Evolutionary conservation across 2,113 vertebrate genomes (phyloP), one percentile per base, ranked within the genome.

Genomic region (Alexandromys fortis): DNA sequence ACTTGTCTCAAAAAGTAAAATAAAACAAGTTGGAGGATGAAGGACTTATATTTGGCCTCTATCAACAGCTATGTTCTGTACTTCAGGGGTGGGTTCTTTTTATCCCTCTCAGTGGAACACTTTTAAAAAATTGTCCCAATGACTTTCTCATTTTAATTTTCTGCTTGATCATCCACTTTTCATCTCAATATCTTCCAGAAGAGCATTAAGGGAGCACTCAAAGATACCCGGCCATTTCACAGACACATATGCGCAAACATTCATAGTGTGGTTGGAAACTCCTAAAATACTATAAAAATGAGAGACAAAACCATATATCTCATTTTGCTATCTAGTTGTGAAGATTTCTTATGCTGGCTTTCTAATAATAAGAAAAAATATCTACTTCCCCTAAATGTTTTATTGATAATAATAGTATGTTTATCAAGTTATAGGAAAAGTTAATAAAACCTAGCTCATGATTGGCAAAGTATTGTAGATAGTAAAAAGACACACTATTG

Each of bases 71-170:
- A 42, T 14, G 78, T 63, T 33, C 90, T 14, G 45, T 78, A 26
- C 1, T 75, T 89, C 65, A 58, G 1, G 10, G 19, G 30, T 91
- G 55, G 65, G 55, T 93, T 45, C 9, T 78, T 68, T 89, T 65
- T 28, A 6, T 82, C 4, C 75, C 17, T 92, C 63, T 70, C 58
- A 52, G 6, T 21, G 19, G 52, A 73, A 88, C 63, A 52, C 21
- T 87, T 92, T 68, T 16, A 93, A 68, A 94, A 73, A 92, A 89
- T 82, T 89, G 81, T 79, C 35, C 42, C 52, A 73, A 9, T 75
- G 70, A 75, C 47, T 58, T 10, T 75, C 28, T 89, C 30, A 86
- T 86, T 17, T 47, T 93, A 55, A 89, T 90, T 93, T 93, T 68
- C 33, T 19, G 86, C 35, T 77, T 83, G 55, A 61, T 75, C 55